A percentile compares a stretch with the other conserved stretches of the same genome.
These are phyloP conservation scores for Oscheius sp. DNA, from an alignment of 1,140 invertebrate species.

Conservation along the genomic window DNA sequence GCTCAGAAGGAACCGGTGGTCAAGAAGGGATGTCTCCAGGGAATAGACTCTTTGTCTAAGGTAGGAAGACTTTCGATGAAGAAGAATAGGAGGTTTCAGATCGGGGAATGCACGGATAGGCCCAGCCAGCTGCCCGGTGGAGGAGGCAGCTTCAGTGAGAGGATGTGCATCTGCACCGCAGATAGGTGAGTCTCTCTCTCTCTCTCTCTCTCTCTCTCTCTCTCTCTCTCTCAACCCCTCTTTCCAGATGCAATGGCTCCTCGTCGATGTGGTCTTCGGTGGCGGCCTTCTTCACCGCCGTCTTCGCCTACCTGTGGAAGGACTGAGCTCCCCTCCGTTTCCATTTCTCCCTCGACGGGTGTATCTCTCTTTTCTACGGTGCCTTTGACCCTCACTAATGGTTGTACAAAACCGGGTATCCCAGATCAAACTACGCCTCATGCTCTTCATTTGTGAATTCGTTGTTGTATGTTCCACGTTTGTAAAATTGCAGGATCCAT, in stretches of 20 bases:
- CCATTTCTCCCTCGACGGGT: too few species aligned
- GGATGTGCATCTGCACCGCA: not conserved
- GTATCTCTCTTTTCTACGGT: not conserved
- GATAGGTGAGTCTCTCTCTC: not conserved
- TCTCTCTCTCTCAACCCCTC: too few species aligned
- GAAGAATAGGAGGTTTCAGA: not conserved
- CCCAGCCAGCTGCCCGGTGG: not conserved
- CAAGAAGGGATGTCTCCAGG: not conserved
- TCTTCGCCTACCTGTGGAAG: not conserved
- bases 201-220: not conserved
- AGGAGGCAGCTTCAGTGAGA: not conserved
- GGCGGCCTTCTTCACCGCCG: not conserved
- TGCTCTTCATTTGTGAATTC: too few species aligned
- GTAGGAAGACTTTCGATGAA: not conserved
- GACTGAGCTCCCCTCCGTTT: not conserved
- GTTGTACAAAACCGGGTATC: not conserved
- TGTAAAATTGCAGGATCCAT: too few species aligned
- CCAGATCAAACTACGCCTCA: too few species aligned
- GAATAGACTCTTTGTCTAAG: not conserved
- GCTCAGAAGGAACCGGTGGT: not conserved
- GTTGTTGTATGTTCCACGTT: too few species aligned
- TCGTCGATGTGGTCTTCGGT: not conserved
- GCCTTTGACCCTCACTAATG: not conserved
- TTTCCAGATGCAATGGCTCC: not conserved
- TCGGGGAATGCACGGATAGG: not conserved